phyloP scores from a whole-genome alignment of 2,797 vertebrate genomes.

The Gastrophryne carolinensis region DNA sequence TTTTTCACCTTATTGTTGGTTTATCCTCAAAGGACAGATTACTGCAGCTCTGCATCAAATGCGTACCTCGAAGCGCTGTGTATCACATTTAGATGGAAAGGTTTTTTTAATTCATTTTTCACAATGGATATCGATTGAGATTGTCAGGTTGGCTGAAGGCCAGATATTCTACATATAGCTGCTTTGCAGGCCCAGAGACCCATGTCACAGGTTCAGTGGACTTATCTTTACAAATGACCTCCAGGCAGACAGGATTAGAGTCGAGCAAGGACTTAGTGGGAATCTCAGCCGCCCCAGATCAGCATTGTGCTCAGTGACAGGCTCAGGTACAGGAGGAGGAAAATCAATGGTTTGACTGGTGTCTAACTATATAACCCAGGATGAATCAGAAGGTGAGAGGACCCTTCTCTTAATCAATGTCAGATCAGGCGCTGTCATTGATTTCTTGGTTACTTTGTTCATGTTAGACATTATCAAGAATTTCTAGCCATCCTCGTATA shows the following conservation, averaged over 20 bases:
- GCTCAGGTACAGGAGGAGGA: conserved; percentile 48
- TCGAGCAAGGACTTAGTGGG: conserved; percentile 52
- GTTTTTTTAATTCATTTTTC: conserved; percentile 23
- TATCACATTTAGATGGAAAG: conserved; percentile 2
- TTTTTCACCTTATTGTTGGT: neutral
- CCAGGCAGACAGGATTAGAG: conserved; percentile 40
- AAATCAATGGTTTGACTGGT: conserved; percentile 60
- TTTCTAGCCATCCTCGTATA: conserved; percentile 59
- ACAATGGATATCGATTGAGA: conserved; percentile 19
- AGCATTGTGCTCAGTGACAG: conserved; percentile 48
- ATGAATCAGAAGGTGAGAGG: conserved; percentile 68
- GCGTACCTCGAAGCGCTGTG: neutral
- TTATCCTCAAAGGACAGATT: neutral
- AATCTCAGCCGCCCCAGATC: conserved; percentile 49
- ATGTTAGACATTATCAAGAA: conserved; percentile 62
- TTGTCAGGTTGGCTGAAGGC: neutral
- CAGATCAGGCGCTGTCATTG: conserved; percentile 67
- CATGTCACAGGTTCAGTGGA: conserved; percentile 9
- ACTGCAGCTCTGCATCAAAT: neutral
- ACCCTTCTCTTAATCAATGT: conserved; percentile 70
- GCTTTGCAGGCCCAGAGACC: conserved; percentile 13
- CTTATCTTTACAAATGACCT: conserved; percentile 44
- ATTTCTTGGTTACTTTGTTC: conserved; percentile 59
- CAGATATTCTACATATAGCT: conserved; percentile 24
- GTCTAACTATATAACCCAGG: conserved; percentile 57